Conservation (phyloP, 1,140 invertebrate species). For the Ectropis grisescens region DNA sequence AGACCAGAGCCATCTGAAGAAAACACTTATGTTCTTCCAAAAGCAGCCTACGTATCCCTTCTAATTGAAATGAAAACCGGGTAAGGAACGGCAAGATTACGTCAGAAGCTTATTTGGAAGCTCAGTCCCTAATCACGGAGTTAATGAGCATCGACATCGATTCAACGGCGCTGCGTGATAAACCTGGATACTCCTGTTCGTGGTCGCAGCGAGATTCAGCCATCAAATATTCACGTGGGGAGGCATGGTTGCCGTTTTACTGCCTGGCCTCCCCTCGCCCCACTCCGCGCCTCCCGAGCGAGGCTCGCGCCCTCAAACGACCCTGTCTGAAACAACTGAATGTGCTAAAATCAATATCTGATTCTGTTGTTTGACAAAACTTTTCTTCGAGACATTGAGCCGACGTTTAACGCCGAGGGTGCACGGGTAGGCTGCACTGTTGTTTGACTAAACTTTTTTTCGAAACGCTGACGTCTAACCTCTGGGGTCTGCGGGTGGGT, state of each 20-base stretch:
- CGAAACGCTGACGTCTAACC: too few species aligned
- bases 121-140: conserved; percentile 13
- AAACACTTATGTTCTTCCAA: too few species aligned
- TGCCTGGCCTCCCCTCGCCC: conserved; percentile 23
- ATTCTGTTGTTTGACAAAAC: conserved; percentile 50
- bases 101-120: conserved; percentile 13
- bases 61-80: conserved; percentile 9
- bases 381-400: conserved; percentile 26
- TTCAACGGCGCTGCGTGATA: conserved; percentile 9
- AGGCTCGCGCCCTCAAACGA: conserved; percentile 20
- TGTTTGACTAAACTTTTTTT: too few species aligned
- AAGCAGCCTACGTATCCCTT: too few species aligned
- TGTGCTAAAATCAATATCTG: conserved; percentile 66
- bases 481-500: too few species aligned
- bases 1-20: too few species aligned
- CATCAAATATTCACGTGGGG: conserved; percentile 66
- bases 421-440: too few species aligned
- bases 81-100: conserved; percentile 6
- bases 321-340: conserved; percentile 60
- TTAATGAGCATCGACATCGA: conserved; percentile 16
- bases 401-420: too few species aligned
- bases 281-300: conserved; percentile 6
- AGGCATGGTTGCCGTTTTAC: conserved; percentile 58
- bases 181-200: conserved; percentile 19
- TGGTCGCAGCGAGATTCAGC: conserved; percentile 52